These are phyloP conservation scores for Gymnorhina tibicen DNA, from an alignment of 2,113 vertebrate genomes.

Conservation along the genomic window DNA sequence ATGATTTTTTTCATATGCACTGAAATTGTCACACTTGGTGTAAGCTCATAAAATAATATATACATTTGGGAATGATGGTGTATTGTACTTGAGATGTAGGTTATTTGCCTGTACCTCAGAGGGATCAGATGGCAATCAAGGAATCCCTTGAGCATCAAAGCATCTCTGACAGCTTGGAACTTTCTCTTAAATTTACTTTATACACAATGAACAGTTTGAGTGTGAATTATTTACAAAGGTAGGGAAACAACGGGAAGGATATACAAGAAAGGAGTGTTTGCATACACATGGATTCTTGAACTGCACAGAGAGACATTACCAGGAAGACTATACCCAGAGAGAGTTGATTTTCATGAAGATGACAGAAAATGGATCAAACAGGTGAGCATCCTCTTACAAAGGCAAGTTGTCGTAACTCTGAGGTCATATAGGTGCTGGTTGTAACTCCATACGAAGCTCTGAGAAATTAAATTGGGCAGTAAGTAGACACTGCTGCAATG, in stretches of 20 bases:
- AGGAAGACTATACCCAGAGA: background rate
- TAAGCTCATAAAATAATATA: conserved; percentile 32
- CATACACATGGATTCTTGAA: background rate
- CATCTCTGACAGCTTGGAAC: background rate
- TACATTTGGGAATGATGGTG: background rate
- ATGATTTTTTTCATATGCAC: background rate
- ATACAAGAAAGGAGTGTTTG: background rate
- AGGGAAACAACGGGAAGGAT: background rate
- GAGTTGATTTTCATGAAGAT: background rate
- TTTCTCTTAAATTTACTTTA: background rate
- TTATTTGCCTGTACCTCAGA: conserved; percentile 23
- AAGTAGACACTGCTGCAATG: background rate
- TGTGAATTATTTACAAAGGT: conserved; percentile 16
- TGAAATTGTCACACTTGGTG: conserved; percentile 39
- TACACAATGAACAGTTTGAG: background rate
- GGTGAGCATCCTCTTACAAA: background rate
- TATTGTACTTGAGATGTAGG: conserved; percentile 18
- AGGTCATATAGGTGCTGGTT: background rate
- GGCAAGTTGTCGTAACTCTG: background rate
- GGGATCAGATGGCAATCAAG: background rate
- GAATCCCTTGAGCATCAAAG: background rate
- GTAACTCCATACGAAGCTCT: background rate
- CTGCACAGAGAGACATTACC: background rate
- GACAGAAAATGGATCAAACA: background rate
- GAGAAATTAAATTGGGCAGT: background rate